Percentiles rank a stretch among this genome's conserved stretches.
These are phyloP conservation scores for Paralichthys olivaceus DNA, from an alignment of 2,113 vertebrate species.

Conservation along the genomic window DNA sequence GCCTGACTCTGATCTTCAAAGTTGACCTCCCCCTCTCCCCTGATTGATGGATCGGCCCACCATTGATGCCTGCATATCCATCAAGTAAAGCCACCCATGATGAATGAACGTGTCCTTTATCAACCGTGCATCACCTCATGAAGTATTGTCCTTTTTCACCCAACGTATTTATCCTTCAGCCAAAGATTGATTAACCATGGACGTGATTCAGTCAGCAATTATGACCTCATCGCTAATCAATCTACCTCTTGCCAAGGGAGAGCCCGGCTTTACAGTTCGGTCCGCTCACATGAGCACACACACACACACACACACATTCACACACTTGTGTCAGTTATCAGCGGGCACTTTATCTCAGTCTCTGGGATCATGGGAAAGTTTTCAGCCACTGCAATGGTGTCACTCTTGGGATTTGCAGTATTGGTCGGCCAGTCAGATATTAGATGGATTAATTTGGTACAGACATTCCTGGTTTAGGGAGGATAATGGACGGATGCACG, in stretches of 20 bases:
- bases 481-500: constrained; percentile 2
- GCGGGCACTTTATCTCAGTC: constrained; percentile 26
- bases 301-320: not conserved
- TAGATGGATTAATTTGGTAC: constrained; percentile 19
- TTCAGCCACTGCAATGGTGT: constrained; percentile 13
- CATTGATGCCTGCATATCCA: constrained; percentile 78
- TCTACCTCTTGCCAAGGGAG: constrained; percentile 59
- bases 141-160: constrained; percentile 78
- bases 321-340: constrained; percentile 45
- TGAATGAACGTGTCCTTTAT: constrained; percentile 84
- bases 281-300: not conserved
- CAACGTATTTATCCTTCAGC: constrained; percentile 78
- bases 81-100: constrained; percentile 76
- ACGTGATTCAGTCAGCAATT: constrained; percentile 80
- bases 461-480: not conserved
- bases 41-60: constrained; percentile 77
- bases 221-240: constrained; percentile 82
- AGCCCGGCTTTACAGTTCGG: constrained; percentile 46
- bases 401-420: constrained; percentile 23
- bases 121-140: constrained; percentile 80
- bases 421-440: constrained; percentile 1
- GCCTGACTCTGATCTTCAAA: constrained; percentile 83
- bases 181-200: constrained; percentile 81
- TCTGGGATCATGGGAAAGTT: constrained; percentile 68
- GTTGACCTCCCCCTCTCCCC: constrained; percentile 70